These are phyloP conservation scores for Oreonectes daqikongensis DNA, from an alignment of 2,797 vertebrate species.

Conservation along the genomic window DNA sequence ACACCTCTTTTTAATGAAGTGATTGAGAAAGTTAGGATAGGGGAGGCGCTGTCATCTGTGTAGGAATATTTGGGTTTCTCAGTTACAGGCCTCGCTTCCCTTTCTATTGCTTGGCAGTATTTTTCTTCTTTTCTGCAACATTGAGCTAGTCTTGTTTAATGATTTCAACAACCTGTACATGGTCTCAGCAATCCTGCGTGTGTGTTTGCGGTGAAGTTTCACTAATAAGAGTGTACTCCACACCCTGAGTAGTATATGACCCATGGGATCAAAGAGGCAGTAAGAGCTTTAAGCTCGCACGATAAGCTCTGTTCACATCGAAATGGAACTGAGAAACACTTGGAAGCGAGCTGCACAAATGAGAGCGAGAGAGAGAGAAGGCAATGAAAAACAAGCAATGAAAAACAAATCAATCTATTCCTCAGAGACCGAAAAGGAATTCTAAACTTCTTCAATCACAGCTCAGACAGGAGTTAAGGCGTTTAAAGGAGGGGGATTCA, in stretches of 20 bases:
- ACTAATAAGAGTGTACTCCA: slow-evolving; percentile 36
- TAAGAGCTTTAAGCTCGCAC: slow-evolving; percentile 22
- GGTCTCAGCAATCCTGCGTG: background rate
- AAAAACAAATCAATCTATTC: slow-evolving; percentile 47
- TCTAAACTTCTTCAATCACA: slow-evolving; percentile 49
- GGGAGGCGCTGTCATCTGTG: background rate
- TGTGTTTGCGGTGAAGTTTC: slow-evolving; percentile 15
- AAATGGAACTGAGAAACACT: slow-evolving; percentile 34
- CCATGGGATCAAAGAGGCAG: slow-evolving; percentile 25
- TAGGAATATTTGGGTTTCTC: slow-evolving; percentile 16
- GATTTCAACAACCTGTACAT: slow-evolving; percentile 34
- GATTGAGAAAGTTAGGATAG: slow-evolving; percentile 26
- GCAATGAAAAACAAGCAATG: slow-evolving; percentile 44
- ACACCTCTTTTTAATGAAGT: slow-evolving; percentile 59
- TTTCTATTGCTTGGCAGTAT: background rate
- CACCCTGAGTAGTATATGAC: slow-evolving; percentile 34
- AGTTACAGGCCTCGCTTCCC: background rate
- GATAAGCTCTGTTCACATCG: slow-evolving; percentile 25
- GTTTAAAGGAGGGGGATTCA: slow-evolving; percentile 32
- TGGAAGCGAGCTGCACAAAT: slow-evolving; percentile 15
- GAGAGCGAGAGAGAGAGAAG: slow-evolving; percentile 26
- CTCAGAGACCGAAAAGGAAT: slow-evolving; percentile 34
- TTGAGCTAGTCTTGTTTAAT: slow-evolving; percentile 6
- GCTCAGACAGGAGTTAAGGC: slow-evolving; percentile 33
- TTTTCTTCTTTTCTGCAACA: background rate